A percentile compares a stretch with the other conserved stretches of the same genome.
Conservation (phyloP, 2,888 invertebrate species). For the Ormyrus thymus region DNA sequence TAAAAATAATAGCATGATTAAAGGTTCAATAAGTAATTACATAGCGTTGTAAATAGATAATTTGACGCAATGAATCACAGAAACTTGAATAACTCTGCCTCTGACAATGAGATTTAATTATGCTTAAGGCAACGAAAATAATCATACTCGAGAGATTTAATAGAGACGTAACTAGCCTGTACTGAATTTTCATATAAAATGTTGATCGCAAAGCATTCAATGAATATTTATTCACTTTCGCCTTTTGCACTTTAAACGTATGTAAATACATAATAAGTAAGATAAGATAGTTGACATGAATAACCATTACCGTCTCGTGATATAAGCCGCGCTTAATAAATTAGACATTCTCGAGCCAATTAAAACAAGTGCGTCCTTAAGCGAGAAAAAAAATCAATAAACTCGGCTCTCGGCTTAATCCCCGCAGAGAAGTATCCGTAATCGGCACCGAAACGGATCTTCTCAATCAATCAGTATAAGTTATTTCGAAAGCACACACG, state of each 20-base stretch:
- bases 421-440: background rate
- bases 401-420: no score
- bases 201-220: no score
- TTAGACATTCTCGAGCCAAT: no score
- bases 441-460: constrained; percentile 8
- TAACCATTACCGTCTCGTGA: no score
- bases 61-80: constrained; percentile 18
- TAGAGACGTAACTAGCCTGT: no score
- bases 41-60: constrained; percentile 13
- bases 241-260: background rate
- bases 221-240: background rate
- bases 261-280: background rate
- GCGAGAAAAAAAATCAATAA: no score
- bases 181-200: no score
- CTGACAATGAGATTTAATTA: background rate
- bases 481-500: constrained; percentile 39
- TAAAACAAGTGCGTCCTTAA: no score
- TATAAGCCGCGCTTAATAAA: no score
- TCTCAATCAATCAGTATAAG: constrained; percentile 42
- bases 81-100: background rate
- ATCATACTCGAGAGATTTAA: no score
- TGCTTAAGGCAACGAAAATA: no score
- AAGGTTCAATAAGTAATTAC: constrained; percentile 29
- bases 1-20: constrained; percentile 25
- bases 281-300: background rate